A percentile compares a stretch with the other conserved stretches of the same genome.
These are phyloP conservation scores for Acropternis orthonyx DNA, from an alignment of 2,797 vertebrate genomes.

Conservation along the genomic window DNA sequence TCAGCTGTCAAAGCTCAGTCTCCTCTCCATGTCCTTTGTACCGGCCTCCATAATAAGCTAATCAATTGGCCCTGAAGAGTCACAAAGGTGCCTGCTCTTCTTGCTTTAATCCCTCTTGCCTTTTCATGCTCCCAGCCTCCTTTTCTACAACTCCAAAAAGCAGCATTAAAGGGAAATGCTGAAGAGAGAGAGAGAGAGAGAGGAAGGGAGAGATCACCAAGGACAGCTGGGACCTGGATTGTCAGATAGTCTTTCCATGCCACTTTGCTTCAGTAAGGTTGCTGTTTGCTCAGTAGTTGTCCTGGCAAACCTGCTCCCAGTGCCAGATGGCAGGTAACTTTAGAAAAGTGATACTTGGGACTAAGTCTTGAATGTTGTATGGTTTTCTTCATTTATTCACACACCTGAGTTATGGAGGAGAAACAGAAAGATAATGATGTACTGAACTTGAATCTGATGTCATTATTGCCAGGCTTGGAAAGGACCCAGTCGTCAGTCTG, in stretches of 20 bases:
- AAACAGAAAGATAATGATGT: background rate
- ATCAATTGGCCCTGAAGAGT: background rate
- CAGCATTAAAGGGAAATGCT: background rate
- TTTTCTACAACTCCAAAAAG: background rate
- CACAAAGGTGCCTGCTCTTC: background rate
- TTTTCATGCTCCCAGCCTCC: background rate
- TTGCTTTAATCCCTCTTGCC: background rate
- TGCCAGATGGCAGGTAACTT: background rate
- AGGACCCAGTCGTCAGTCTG: background rate
- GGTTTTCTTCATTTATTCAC: background rate
- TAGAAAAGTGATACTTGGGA: background rate
- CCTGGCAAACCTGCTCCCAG: background rate
- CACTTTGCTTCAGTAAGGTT: background rate
- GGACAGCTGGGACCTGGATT: background rate
- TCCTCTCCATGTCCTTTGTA: background rate
- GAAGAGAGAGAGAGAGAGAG: background rate
- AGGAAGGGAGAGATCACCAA: background rate
- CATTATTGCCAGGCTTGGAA: background rate
- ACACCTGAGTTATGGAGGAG: background rate
- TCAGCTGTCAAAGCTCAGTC: background rate
- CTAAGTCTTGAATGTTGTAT: background rate
- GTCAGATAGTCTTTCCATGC: background rate
- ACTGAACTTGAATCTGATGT: background rate
- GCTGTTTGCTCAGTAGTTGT: background rate
- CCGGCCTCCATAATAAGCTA: background rate